Conservation (phyloP, 2,888 invertebrate species). For the Euzetes globulus region DNA sequence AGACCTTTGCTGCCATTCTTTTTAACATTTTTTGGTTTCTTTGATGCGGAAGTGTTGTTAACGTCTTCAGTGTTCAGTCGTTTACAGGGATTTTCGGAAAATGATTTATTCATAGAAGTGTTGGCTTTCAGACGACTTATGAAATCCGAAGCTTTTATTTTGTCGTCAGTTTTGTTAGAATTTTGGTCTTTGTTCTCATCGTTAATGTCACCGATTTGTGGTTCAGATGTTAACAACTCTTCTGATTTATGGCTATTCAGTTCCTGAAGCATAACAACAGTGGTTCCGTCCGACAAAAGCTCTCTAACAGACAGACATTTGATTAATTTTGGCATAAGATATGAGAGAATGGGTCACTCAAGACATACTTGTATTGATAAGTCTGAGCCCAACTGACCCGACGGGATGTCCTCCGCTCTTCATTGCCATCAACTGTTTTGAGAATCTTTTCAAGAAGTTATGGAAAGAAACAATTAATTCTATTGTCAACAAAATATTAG, state of each 20-base stretch:
- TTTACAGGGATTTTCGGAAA: background rate
- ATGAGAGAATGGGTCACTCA: background rate
- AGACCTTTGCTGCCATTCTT: background rate
- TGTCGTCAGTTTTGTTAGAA: background rate
- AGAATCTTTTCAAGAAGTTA: background rate
- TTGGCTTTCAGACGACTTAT: background rate
- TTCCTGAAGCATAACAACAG: slow-evolving; percentile 29
- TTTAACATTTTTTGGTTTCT: background rate
- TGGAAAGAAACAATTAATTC: background rate
- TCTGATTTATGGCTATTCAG: slow-evolving; percentile 6
- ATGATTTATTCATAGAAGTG: background rate
- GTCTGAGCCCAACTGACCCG: slow-evolving; percentile 23
- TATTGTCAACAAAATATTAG: background rate
- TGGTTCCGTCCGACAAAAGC: slow-evolving; percentile 28
- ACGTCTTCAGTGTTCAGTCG: background rate
- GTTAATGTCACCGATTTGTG: too few relatives aligned
- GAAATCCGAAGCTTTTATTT: background rate
- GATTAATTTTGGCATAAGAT: too few relatives aligned
- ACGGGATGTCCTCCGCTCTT: background rate
- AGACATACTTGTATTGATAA: slow-evolving; percentile 17
- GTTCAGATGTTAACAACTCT: background rate
- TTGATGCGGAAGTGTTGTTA: background rate
- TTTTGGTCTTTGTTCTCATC: background rate
- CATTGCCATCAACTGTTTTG: background rate
- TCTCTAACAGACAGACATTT: background rate